Conservation (phyloP, 1,140 invertebrate genomes). For the Aphidius ervi region DNA sequence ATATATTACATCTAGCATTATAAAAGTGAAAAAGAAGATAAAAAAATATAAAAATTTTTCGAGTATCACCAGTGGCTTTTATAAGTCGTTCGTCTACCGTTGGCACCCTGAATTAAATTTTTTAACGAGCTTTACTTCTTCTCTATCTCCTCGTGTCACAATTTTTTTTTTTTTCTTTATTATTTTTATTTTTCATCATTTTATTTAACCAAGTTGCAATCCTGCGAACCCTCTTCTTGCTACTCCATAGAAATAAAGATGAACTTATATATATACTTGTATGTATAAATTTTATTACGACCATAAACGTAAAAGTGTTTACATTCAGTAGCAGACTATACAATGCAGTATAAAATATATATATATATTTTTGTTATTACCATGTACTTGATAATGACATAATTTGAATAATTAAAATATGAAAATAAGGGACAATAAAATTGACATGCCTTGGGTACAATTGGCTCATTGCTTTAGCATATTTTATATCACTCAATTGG, state of each 20-base stretch:
- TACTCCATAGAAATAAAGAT: neutral
- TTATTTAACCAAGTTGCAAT: neutral
- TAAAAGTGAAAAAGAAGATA: neutral
- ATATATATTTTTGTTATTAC: too few relatives aligned
- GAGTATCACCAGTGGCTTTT: conserved; percentile 23
- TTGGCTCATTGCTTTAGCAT: too few relatives aligned
- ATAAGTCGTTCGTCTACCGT: conserved; percentile 23
- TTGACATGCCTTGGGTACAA: too few relatives aligned
- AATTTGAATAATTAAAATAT: too few relatives aligned
- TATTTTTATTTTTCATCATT: conserved; percentile 11
- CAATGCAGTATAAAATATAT: too few relatives aligned
- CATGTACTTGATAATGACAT: too few relatives aligned
- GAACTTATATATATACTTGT: neutral
- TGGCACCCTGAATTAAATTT: conserved; percentile 33
- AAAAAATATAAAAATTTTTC: conserved; percentile 17
- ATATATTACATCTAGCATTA: neutral
- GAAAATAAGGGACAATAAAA: too few relatives aligned
- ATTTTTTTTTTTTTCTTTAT: conserved; percentile 13
- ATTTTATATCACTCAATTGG: too few relatives aligned
- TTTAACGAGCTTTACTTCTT: conserved; percentile 37
- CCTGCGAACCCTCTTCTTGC: neutral
- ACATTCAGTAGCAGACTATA: too few relatives aligned
- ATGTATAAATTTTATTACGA: neutral
- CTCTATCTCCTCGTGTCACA: conserved; percentile 4
- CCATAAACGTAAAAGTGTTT: too few relatives aligned